These are phyloP conservation scores for Coelopa pilipes DNA, from an alignment of 2,888 invertebrate genomes.

Conservation along the genomic window DNA sequence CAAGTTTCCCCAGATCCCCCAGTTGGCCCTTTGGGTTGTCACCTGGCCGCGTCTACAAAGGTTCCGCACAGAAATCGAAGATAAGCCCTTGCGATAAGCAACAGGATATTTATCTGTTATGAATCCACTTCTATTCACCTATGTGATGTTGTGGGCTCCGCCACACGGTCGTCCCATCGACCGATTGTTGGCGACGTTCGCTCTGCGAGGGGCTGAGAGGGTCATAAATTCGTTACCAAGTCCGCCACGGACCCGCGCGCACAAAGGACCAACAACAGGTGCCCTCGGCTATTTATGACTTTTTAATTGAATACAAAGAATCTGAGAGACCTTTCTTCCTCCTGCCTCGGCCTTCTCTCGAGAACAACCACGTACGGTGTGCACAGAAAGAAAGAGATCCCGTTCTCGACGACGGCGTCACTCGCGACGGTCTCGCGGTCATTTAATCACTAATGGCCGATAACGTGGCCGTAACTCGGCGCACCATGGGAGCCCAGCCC, in stretches of 20 bases:
- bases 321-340: neutral
- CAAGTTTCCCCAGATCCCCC: too few species aligned
- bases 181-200: too few species aligned
- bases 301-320: slow-evolving; percentile 31
- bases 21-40: slow-evolving; percentile 5
- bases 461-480: neutral
- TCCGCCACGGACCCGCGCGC: too few species aligned
- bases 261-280: slow-evolving; percentile 47
- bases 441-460: slow-evolving; percentile 23
- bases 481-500: neutral
- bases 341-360: too few species aligned
- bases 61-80: slow-evolving; percentile 15
- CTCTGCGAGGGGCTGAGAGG: neutral
- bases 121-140: too few species aligned
- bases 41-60: slow-evolving; percentile 10
- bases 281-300: slow-evolving; percentile 27
- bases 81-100: slow-evolving; percentile 19
- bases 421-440: neutral
- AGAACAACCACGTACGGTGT: neutral
- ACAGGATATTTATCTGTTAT: slow-evolving; percentile 19
- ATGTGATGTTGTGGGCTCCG: slow-evolving; percentile 13
- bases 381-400: slow-evolving; percentile 8
- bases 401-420: neutral
- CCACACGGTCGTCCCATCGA: too few species aligned
- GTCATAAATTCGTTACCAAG: slow-evolving; percentile 9